Evolutionary conservation across 2,113 vertebrate genomes (phyloP).

Genomic region (Chaenocephalus aceratus): DNA sequence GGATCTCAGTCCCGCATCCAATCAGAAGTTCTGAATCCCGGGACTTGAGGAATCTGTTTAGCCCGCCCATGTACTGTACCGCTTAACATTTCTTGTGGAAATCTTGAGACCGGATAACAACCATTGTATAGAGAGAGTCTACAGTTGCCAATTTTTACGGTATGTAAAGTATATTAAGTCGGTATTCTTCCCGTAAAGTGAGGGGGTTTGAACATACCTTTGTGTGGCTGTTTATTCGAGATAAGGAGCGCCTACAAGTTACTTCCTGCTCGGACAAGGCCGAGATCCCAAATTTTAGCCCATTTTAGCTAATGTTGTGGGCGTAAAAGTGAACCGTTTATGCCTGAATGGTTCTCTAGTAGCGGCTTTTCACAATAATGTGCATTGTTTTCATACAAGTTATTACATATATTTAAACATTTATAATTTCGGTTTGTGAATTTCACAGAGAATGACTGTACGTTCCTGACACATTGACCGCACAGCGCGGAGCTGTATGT

Average conservation of each 20-base stretch:
- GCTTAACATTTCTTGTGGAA: conserved; percentile 68
- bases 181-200: background rate
- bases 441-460: conserved; percentile 4
- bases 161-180: conserved; percentile 35
- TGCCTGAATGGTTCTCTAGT: background rate
- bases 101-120: conserved; percentile 48
- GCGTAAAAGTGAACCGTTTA: background rate
- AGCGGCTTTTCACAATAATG: too few species aligned
- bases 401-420: background rate
- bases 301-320: conserved; percentile 36
- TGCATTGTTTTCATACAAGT: rapidly evolving
- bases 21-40: conserved; percentile 79
- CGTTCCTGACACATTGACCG: background rate
- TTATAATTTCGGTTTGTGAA: background rate
- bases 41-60: conserved; percentile 21
- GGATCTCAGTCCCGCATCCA: conserved; percentile 47
- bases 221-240: conserved; percentile 40
- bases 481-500: background rate
- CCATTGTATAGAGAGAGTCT: conserved; percentile 6
- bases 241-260: conserved; percentile 70
- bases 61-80: conserved; percentile 51
- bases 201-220: background rate
- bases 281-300: conserved; percentile 64
- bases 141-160: conserved; percentile 47
- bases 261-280: conserved; percentile 86